Base-by-base conservation (phyloP, 2,113 vertebrate species). In the Pyxicephalus adspersus region DNA sequence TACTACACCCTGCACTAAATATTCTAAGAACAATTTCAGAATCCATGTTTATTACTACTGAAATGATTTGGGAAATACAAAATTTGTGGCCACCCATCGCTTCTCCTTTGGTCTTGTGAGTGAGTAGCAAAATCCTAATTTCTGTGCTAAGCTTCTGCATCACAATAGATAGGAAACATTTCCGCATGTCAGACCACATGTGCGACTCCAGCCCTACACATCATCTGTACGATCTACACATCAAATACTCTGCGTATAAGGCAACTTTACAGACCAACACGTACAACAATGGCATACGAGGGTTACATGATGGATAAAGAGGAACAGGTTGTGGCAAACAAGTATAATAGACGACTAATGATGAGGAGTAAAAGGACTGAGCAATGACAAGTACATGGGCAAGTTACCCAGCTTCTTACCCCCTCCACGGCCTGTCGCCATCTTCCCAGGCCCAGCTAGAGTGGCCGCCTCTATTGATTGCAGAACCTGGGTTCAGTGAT, bases 381-480 rank as follows among this genome's bases (percentile, higher is more conserved):
- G 11, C 18, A 54, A 20, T 17, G 7, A 74, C 38, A n/a, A 28
- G 20, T 19, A 5, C 5, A 26, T 22, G 70, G 50, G 34, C 31
- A 29, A 54, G 31, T 51, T 51, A 58, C 20, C 61, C 9, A 16
- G 64, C 28, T 60, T 31, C 81, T 77, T 77, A 83, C 81, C 70
- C 70, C 64, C 72, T 76, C 72, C 71, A 54, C 73, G 55, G 65
- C 81, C 63, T 61, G 81, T 68, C 64, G 74, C 72, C 72, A 77
- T 76, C 19, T 67, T 77, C n/a, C 73, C 72, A 83, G 64, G 72
- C 81, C 72, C 31, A 38, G 72, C 19, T 76, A 64, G 51, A 60
- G 64, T 76, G 57, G 64, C 52, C 74, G 54, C 81, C 72, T 52
- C 81, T 83, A 64, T 64, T 54, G 50, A 58, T 70, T 68, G 54